Evolutionary conservation across 2,797 vertebrate genomes (phyloP), one percentile per base, ranked within the genome.

Genomic region (Gymnocypris eckloni): DNA sequence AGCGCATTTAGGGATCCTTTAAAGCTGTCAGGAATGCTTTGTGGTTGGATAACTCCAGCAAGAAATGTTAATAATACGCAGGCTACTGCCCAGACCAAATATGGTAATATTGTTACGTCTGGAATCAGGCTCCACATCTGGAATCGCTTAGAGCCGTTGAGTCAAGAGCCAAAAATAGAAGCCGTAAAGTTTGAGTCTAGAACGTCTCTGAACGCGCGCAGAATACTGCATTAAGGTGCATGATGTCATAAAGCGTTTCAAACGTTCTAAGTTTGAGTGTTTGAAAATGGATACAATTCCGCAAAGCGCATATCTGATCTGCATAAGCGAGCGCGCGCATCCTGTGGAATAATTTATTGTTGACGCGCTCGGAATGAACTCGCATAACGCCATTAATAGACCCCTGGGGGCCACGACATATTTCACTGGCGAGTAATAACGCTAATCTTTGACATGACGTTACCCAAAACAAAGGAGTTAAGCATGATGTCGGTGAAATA

Each of bases 51-150:
- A 97, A 97, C 96, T 96, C 95, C 95, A 92, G 93, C 92, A 96
- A 96, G 94, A 97, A 97, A 97, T 99, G 97, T 96, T 96, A 97
- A 98, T 98, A 98, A 98, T 97, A 33, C 33, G 97, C 95, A 94
- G 95, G 95, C 97, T 98, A 97, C 97, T 98, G 97, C 97, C 64
- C 97, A 96, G 97, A 98, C 97, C 98, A 98, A 98, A 98, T 99
- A 99, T 98, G 98, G 98, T 93, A 95, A 98, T 98, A 97, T 96
- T 96, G 97, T 99, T 98, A 98, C 97, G 97, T 99, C 96, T 98
- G 96, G 96, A 96, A 95, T 96, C 95, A 95, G 95, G 96, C 94
- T 94, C 95, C 95, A 90, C 97, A 98, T 98, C 98, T 99, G 98
- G 97, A 98, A 97, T 93, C 91, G 94, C 94, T 98, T 97, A 96